phyloP scores from a whole-genome alignment of 2,113 vertebrate genomes.

The Hepsetus odoe region DNA sequence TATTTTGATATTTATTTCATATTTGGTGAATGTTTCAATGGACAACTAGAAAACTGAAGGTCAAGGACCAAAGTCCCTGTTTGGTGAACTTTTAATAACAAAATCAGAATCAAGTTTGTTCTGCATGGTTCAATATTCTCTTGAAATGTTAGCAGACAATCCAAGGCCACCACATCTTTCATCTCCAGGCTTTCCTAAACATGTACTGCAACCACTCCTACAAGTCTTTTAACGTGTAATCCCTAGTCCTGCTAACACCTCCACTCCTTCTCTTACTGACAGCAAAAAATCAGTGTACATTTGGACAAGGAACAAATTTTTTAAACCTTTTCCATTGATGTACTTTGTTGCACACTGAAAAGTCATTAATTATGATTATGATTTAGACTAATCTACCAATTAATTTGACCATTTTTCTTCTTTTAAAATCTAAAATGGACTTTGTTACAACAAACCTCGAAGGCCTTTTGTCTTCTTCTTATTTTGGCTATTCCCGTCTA shows the following conservation, averaged over 20 bases:
- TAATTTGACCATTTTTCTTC: no score
- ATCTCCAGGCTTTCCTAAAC: neutral
- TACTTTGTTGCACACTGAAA: no score
- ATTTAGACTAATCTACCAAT: no score
- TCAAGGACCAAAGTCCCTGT: neutral
- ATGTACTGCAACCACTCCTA: neutral
- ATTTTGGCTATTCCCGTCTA: no score
- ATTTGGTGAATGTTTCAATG: neutral
- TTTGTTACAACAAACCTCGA: no score
- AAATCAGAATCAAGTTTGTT: neutral
- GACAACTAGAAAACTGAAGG: slow-evolving; percentile 21
- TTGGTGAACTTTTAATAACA: neutral
- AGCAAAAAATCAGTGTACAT: neutral
- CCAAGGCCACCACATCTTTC: slow-evolving; percentile 34
- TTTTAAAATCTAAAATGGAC: no score
- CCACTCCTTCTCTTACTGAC: slow-evolving; percentile 8
- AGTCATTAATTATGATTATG: no score
- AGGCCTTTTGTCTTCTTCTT: no score
- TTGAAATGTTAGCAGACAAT: neutral
- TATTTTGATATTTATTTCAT: slow-evolving; percentile 1
- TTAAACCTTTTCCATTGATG: no score
- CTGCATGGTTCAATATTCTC: neutral
- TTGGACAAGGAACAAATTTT: neutral
- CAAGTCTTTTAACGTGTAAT: slow-evolving; percentile 2
- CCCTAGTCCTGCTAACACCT: slow-evolving; percentile 31